phyloP scores from a whole-genome alignment of 2,888 invertebrate genomes.

The Saturnia pavonia region DNA sequence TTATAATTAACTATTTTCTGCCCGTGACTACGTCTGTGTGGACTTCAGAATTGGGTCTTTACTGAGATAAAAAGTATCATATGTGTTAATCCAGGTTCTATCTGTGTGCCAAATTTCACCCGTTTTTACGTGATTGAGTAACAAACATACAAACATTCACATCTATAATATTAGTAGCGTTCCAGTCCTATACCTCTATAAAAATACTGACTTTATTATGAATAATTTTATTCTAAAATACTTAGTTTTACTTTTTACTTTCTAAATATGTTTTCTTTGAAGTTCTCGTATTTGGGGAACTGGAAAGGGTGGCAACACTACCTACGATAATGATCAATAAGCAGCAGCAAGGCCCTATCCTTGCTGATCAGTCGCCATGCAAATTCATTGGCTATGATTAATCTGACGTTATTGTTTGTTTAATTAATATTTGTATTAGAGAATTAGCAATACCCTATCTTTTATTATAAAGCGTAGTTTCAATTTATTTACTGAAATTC shows the following conservation, averaged over 20 bases:
- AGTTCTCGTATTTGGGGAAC: neutral
- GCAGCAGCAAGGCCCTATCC: slow-evolving; percentile 31
- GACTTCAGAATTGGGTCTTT: no score
- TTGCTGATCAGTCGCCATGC: slow-evolving; percentile 31
- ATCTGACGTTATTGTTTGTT: neutral
- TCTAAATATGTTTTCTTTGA: neutral
- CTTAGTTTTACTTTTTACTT: neutral
- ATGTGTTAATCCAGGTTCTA: no score
- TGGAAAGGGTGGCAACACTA: neutral
- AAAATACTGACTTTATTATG: neutral
- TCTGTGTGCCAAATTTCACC: no score
- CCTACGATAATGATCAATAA: slow-evolving; percentile 33
- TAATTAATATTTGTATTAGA: neutral
- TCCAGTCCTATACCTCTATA: no score
- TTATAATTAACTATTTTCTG: no score
- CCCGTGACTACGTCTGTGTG: no score
- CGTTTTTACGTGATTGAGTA: no score
- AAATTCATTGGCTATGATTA: slow-evolving; percentile 32
- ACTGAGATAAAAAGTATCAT: no score
- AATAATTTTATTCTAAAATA: neutral
- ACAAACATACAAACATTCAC: no score
- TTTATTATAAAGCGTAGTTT: neutral
- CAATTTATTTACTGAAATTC: neutral
- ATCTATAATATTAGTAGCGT: no score
- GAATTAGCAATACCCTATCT: no score